phyloP scores from a whole-genome alignment of 2,797 vertebrate species.

The Smutsia temminckii region DNA sequence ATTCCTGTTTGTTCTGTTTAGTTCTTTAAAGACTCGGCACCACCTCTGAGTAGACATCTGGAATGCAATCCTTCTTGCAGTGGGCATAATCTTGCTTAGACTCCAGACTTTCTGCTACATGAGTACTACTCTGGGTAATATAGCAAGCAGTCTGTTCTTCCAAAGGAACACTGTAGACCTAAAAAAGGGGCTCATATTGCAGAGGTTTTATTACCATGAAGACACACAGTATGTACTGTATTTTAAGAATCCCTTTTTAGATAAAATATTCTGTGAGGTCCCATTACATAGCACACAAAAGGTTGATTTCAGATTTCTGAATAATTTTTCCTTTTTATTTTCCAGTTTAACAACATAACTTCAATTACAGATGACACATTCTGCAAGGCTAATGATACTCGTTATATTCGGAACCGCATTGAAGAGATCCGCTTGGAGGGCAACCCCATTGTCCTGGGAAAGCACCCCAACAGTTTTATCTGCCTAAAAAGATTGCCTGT shows the following conservation, averaged over 20 bases:
- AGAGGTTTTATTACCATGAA: neutral
- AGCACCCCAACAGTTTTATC: constrained; percentile 94
- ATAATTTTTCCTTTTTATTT: constrained; percentile 65
- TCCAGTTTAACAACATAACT: constrained; percentile 97
- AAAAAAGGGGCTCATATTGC: neutral
- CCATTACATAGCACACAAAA: neutral
- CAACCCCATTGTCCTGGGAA: constrained; percentile 93
- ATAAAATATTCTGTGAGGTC: constrained; percentile 29
- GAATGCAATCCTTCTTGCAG: neutral
- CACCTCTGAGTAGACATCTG: neutral
- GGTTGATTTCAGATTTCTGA: constrained; percentile 30
- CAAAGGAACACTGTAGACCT: neutral
- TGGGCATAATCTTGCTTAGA: neutral
- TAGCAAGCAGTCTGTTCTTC: neutral
- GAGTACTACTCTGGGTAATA: neutral
- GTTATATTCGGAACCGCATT: constrained; percentile 92
- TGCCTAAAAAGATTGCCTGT: constrained; percentile 94
- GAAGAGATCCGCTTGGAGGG: constrained; percentile 95
- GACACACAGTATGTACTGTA: neutral
- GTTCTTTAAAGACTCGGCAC: neutral
- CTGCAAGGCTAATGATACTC: constrained; percentile 95
- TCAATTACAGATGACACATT: constrained; percentile 93
- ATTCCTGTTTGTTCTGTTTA: neutral
- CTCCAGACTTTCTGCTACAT: neutral
- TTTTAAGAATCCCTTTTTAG: constrained; percentile 41